Percentiles rank a stretch among this genome's conserved stretches.
These are phyloP conservation scores for Crocodylus rhombifer DNA, from an alignment of 2,797 vertebrate species.

Conservation along the genomic window DNA sequence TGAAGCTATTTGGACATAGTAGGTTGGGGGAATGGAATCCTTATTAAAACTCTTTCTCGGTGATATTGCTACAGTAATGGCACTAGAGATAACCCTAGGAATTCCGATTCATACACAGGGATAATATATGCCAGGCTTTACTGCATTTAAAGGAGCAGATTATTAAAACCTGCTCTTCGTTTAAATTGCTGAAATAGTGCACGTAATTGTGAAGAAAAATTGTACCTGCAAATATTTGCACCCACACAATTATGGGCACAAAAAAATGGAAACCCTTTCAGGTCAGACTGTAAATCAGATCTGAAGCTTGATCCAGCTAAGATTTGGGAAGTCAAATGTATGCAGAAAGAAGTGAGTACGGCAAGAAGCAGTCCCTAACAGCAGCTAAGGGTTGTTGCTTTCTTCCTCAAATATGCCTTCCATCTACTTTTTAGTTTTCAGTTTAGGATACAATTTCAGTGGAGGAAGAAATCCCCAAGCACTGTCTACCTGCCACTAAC, in stretches of 20 bases:
- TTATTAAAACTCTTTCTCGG: not conserved
- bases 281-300: not conserved
- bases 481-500: conserved; percentile 25
- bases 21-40: not conserved
- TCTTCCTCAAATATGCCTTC: not conserved
- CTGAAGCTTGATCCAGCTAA: not conserved
- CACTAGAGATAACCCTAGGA: not conserved
- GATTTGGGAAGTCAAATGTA: not conserved
- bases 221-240: not conserved
- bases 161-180: not conserved
- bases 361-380: not conserved
- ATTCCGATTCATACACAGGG: conserved; percentile 27
- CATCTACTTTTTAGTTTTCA: conserved; percentile 3
- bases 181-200: conserved; percentile 1
- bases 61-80: not conserved
- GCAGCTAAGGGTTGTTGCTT: conserved; percentile 12
- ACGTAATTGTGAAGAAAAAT: not conserved
- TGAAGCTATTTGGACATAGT: not conserved
- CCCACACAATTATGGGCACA: not conserved
- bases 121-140: not conserved
- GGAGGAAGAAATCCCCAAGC: not conserved
- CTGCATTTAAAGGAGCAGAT: not conserved
- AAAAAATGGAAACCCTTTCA: not conserved
- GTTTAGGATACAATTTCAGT: not conserved
- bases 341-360: conserved; percentile 15